phyloP scores from a whole-genome alignment of 1,140 invertebrate genomes.

The Euwallacea fornicatus region DNA sequence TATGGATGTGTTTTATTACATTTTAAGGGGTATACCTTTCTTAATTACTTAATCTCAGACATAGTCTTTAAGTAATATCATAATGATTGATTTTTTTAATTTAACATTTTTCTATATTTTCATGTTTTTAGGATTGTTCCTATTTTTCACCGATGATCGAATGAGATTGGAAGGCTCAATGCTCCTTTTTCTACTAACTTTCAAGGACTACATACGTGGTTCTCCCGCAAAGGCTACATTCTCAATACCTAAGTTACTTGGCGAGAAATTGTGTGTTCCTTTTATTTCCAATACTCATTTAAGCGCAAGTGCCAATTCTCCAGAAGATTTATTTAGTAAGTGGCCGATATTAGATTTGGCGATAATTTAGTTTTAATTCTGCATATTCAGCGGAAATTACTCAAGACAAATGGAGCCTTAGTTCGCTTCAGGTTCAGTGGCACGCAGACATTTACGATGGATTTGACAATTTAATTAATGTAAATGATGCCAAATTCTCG shows the following conservation, averaged over 20 bases:
- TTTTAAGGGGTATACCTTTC: neutral
- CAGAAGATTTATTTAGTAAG: slow-evolving; percentile 39
- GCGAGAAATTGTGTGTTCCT: slow-evolving; percentile 54
- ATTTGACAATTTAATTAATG: slow-evolving; percentile 48
- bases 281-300: slow-evolving; percentile 57
- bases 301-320: slow-evolving; percentile 54
- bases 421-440: slow-evolving; percentile 58
- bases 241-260: slow-evolving; percentile 57
- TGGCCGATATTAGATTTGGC: slow-evolving; percentile 3
- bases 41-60: neutral
- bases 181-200: slow-evolving; percentile 57
- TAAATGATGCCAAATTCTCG: slow-evolving; percentile 45
- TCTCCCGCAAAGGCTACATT: slow-evolving; percentile 51
- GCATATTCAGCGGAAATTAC: slow-evolving; percentile 53
- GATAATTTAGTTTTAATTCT: neutral
- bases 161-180: slow-evolving; percentile 55
- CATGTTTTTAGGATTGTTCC: slow-evolving; percentile 56
- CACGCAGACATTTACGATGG: slow-evolving; percentile 57
- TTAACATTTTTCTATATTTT: slow-evolving; percentile 18
- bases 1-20: slow-evolving; percentile 50
- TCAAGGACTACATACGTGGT: slow-evolving; percentile 55
- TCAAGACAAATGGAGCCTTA: slow-evolving; percentile 46
- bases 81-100: neutral
- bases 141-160: slow-evolving; percentile 59
- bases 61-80: neutral